These are phyloP conservation scores for Zaprionus gabonicus DNA, from an alignment of 1,140 invertebrate genomes.

Conservation along the genomic window DNA sequence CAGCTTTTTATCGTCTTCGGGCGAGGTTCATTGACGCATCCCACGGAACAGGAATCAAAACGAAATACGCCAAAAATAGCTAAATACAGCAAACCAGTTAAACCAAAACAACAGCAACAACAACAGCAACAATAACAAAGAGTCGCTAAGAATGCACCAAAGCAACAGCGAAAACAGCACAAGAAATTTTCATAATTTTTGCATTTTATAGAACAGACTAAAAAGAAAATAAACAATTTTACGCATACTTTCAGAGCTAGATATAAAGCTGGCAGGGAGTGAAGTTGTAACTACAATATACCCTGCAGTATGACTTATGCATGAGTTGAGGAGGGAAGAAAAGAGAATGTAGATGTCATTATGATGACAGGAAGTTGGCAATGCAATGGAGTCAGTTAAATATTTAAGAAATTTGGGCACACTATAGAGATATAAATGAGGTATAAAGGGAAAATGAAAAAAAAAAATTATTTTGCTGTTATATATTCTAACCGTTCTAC, in stretches of 20 bases:
- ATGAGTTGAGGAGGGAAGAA: too few species aligned
- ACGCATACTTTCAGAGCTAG: background rate
- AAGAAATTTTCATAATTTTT: slow-evolving; percentile 77
- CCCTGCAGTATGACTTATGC: background rate
- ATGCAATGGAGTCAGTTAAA: too few species aligned
- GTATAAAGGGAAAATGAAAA: too few species aligned
- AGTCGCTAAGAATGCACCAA: slow-evolving; percentile 31
- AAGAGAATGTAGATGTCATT: too few species aligned
- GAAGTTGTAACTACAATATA: background rate
- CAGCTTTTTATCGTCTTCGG: slow-evolving; percentile 27
- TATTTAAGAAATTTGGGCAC: too few species aligned
- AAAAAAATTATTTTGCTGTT: too few species aligned
- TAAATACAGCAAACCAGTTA: slow-evolving; percentile 76
- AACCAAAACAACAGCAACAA: slow-evolving; percentile 37
- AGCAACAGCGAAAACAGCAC: slow-evolving; percentile 25
- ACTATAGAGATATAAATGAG: too few species aligned
- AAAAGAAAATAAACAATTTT: slow-evolving; percentile 23
- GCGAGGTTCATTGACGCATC: slow-evolving; percentile 72
- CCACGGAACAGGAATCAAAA: slow-evolving; percentile 77
- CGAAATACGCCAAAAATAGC: slow-evolving; percentile 80
- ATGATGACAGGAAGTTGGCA: too few species aligned
- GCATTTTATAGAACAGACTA: slow-evolving; percentile 71
- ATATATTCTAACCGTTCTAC: too few species aligned
- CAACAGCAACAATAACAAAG: background rate
- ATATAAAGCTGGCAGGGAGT: background rate